Evolutionary conservation across 1,140 invertebrate species (phyloP), one percentile per base, ranked within the genome.

Genomic region (Drosophila nebulosa): DNA sequence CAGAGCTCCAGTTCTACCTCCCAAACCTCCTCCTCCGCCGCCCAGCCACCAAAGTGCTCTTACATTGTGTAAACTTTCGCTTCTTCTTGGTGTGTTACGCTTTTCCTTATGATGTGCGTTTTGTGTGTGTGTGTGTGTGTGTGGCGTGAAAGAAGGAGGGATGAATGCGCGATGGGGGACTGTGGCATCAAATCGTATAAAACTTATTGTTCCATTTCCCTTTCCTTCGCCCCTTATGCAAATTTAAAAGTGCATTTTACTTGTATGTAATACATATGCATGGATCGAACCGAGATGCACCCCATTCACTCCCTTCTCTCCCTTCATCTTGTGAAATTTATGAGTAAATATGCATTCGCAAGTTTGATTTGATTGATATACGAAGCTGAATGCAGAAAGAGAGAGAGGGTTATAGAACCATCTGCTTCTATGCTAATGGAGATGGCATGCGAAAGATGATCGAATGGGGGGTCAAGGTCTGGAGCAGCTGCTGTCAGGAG

Each of bases 151-250:
- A 22, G 4, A 5, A n/a, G 21, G 50, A 46, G 59, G 46, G 51
- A 42, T 27, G 52, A 16, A 9, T 24, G 24, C 4, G n/a, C n/a
- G n/a, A n/a, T 24, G 24, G 1, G 50, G 27, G 51, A n/a, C n/a
- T n/a, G n/a, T n/a, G n/a, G 61, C 60, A 39, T 51, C 46, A 61
- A 80, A 69, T 81, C 69, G 65, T 88, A 69, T 88, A 69, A 69
- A 83, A 88, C 83, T 69, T 86, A 86, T 89, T 88, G 83, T 83
- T 79, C 64, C 75, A 77, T 88, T 88, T 89, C 84, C 84, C 76
- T 83, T 79, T 21, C 10, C 2, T 46, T 0, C 1, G 5, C 68
- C 78, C 78, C 83, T 83, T 88, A 86, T 86, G 83, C 64, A 86
- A 88, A 88, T 86, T 86, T 72, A 79, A 83, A 56, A 76, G 64